Base-by-base conservation (phyloP, 2,888 invertebrate genomes). In the Mylabris sibirica region DNA sequence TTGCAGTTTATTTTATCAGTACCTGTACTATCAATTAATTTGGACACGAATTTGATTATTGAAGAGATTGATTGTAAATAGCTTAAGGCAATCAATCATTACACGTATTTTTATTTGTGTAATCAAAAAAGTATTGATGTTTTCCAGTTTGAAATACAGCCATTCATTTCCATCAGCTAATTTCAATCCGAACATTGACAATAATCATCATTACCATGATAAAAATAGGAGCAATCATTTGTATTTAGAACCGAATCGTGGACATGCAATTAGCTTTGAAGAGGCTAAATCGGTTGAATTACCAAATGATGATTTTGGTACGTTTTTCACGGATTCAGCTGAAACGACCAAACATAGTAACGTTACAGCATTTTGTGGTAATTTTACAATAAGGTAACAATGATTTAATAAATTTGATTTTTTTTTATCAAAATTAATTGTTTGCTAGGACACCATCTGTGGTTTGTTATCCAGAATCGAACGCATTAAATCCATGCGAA, bases 401-500 rank as follows among this genome's bases (percentile, higher is more conserved):
- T 22, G n/a, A 12, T 3, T 22, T 14, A n/a, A n/a, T n/a, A n/a
- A n/a, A n/a, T n/a, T n/a, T n/a, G n/a, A n/a, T n/a, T n/a, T n/a
- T n/a, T n/a, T n/a, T n/a, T n/a, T 6, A 22, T 30, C 30, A 9
- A n/a, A n/a, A 26, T 44, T 63, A 24, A 59, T 20, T 59, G 64
- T 49, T 63, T 2, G 49, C 61, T 66, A 84, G 84, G 63, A 86
- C 87, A 71, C 84, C 83, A n/a, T 80, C 86, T 73, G 87, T 92
- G 4, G 87, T 88, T 78, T 95, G 94, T 81, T 88, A 87, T 49
- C 95, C 95, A 0, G 87, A 88, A 71, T 92, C 95, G 0, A 91
- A 96, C 83, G 93, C 93, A 0, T 85, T 95, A 63, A 96, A 95
- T 84, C 95, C 95, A 0, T 96, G 96, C 83, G 95, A 95, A 81